phyloP scores from a whole-genome alignment of 2,797 vertebrate species.

The Rhinichthys osculus region DNA sequence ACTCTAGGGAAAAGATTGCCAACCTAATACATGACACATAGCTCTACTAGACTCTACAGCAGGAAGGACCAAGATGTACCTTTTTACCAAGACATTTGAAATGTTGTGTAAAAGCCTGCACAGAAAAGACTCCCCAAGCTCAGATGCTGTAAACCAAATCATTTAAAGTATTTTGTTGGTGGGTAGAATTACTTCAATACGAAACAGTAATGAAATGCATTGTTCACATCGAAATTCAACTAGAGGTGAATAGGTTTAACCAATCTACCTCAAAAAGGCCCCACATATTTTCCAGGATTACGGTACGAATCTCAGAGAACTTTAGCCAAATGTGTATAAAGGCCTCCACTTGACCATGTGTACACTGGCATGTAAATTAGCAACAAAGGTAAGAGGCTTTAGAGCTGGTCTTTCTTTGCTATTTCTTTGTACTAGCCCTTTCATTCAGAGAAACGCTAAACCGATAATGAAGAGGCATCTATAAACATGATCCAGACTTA shows the following conservation, averaged over 20 bases:
- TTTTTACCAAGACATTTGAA: neutral
- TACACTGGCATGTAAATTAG: constrained; percentile 26
- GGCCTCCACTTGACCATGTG: constrained; percentile 30
- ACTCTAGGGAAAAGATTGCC: constrained; percentile 21
- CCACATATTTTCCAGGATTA: constrained; percentile 44
- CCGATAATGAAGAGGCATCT: constrained; percentile 37
- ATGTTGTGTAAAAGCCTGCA: neutral
- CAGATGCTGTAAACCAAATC: neutral
- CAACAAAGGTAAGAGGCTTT: constrained; percentile 46
- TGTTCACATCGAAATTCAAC: neutral
- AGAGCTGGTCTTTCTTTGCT: constrained; percentile 7
- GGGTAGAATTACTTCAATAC: neutral
- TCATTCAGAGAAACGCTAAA: constrained; percentile 18
- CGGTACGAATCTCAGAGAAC: constrained; percentile 29
- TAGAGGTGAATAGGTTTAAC: neutral
- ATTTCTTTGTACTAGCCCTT: constrained; percentile 21
- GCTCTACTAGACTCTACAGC: neutral
- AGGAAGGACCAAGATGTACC: neutral
- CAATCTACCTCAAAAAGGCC: constrained; percentile 12
- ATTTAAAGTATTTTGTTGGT: neutral
- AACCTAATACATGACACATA: constrained; percentile 20
- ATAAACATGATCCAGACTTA: constrained; percentile 47
- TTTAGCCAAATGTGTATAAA: constrained; percentile 41
- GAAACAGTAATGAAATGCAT: neutral
- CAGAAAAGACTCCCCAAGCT: neutral